Evolutionary conservation across 2,113 vertebrate species (phyloP).

Genomic region (Ctenomys sociabilis): DNA sequence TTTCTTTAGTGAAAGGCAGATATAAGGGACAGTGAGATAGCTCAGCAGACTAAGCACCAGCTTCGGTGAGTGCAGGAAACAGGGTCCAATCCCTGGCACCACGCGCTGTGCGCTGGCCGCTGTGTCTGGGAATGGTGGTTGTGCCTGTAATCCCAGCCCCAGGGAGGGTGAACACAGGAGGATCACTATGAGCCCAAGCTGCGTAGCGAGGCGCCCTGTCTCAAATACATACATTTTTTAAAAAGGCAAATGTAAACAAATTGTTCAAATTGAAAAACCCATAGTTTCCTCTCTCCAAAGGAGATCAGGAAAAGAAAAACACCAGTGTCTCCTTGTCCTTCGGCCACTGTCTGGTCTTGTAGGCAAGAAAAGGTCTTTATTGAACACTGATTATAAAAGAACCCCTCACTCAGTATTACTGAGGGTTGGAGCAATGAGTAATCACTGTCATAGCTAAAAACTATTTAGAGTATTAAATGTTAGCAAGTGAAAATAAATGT

Average conservation of each 20-base stretch:
- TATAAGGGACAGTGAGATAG: not conserved
- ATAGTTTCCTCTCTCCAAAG: not conserved
- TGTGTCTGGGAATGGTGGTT: too few species aligned
- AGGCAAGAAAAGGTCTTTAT: not conserved
- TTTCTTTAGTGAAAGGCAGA: constrained; percentile 18
- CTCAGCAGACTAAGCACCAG: too few species aligned
- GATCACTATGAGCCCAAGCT: too few species aligned
- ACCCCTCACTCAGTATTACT: not conserved
- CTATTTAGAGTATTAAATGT: not conserved
- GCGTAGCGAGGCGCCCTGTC: too few species aligned
- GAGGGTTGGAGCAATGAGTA: not conserved
- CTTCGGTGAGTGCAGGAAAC: too few species aligned
- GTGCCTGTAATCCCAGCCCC: too few species aligned
- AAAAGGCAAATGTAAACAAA: not conserved
- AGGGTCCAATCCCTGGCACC: too few species aligned
- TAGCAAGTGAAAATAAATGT: not conserved
- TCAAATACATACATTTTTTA: too few species aligned
- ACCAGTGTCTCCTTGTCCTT: not conserved
- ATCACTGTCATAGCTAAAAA: not conserved
- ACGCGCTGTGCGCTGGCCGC: too few species aligned
- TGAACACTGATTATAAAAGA: not conserved
- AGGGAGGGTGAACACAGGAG: too few species aligned
- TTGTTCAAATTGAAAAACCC: not conserved
- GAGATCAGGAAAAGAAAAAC: not conserved
- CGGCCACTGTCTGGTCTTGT: not conserved